Percentiles rank a stretch among this genome's conserved stretches.
These are phyloP conservation scores for Thunnus thynnus DNA, from an alignment of 2,113 vertebrate genomes.

Conservation along the genomic window DNA sequence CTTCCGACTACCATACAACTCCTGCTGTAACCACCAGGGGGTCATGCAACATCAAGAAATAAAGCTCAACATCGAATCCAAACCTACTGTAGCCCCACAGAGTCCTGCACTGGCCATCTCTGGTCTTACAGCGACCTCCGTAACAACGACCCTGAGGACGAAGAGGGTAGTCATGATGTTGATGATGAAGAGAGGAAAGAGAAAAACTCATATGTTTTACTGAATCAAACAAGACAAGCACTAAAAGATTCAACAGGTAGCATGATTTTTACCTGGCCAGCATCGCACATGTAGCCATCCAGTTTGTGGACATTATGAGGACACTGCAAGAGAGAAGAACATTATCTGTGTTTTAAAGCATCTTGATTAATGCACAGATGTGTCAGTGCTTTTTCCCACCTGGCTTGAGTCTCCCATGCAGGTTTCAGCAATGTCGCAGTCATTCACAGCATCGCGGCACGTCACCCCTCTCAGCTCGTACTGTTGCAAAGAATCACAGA, in stretches of 20 bases:
- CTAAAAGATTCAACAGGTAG: neutral
- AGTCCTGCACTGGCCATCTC: conserved; percentile 91
- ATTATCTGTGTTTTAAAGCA: no score
- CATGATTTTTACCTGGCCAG: conserved; percentile 88
- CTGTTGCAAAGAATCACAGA: conserved; percentile 72
- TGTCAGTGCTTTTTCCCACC: conserved; percentile 85
- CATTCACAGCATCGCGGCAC: conserved; percentile 92
- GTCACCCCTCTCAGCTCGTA: conserved; percentile 91
- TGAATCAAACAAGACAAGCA: neutral
- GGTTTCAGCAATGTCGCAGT: conserved; percentile 94
- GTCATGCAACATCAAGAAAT: neutral
- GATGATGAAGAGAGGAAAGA: neutral
- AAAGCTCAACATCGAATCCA: conserved; percentile 17
- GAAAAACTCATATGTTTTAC: no score
- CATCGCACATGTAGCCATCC: conserved; percentile 94
- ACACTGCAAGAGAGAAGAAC: conserved; percentile 83
- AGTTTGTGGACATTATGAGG: conserved; percentile 96
- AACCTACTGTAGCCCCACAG: conserved; percentile 94
- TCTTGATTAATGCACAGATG: neutral
- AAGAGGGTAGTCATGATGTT: neutral
- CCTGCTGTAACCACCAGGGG: neutral
- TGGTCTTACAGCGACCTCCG: conserved; percentile 94
- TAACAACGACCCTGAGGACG: conserved; percentile 92
- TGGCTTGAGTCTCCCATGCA: conserved; percentile 96
- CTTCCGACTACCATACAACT: neutral